Evolutionary conservation across 2,888 invertebrate genomes (phyloP).

Genomic region (Callyntrura sp.): DNA sequence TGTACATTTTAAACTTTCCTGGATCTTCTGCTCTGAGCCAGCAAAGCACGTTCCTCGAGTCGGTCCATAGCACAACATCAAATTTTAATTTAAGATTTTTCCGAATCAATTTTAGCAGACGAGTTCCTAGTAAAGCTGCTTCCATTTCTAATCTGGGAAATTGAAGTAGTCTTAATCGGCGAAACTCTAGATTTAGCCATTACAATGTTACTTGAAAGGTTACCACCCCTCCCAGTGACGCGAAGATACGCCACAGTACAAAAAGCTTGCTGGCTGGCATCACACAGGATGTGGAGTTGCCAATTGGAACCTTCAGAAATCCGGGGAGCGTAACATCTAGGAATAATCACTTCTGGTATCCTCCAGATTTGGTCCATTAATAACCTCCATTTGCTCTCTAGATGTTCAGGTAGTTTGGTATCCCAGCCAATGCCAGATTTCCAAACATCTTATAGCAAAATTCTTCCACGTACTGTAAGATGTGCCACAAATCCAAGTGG

Average conservation of each 20-base stretch:
- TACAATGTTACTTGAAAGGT: not conserved
- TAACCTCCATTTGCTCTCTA: not conserved
- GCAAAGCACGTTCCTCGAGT: conserved; percentile 74
- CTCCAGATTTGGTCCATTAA: not conserved
- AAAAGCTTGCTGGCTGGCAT: conserved; percentile 54
- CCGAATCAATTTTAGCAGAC: not conserved
- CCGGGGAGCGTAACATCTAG: not conserved
- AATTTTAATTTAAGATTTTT: too few species aligned
- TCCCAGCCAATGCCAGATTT: not conserved
- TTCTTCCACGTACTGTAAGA: not conserved
- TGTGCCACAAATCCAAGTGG: not conserved
- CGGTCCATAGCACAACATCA: conserved; percentile 77
- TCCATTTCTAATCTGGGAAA: conserved; percentile 50
- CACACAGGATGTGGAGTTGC: conserved; percentile 40
- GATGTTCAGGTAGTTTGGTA: not conserved
- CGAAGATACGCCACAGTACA: conserved; percentile 43
- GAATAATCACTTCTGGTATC: not conserved
- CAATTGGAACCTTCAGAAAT: not conserved
- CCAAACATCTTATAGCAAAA: not conserved
- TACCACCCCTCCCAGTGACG: not conserved
- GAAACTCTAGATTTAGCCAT: conserved; percentile 36
- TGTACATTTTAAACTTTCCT: conserved; percentile 5
- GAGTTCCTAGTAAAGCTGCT: conserved; percentile 40
- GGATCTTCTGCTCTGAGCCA: conserved; percentile 74
- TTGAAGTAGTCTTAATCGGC: conserved; percentile 7